These are phyloP conservation scores for Pleuronectes platessa DNA, from an alignment of 2,113 vertebrate genomes.

Conservation along the genomic window DNA sequence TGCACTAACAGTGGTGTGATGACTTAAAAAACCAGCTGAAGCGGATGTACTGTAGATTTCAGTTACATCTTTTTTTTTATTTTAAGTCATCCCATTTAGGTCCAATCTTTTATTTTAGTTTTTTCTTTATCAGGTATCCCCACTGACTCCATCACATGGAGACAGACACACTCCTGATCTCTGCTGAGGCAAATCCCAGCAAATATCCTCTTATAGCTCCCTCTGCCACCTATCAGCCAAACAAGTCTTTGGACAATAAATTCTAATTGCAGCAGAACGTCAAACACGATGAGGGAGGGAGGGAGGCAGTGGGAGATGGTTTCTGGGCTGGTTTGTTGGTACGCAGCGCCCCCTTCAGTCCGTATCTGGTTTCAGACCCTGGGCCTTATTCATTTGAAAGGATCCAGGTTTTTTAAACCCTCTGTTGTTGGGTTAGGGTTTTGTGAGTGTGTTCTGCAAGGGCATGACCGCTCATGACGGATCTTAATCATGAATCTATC, in stretches of 20 bases:
- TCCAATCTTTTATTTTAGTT: too few species aligned
- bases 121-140: neutral
- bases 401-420: constrained; percentile 20
- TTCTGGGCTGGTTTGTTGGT: constrained; percentile 61
- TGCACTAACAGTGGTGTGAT: neutral
- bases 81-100: too few species aligned
- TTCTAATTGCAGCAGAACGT: constrained; percentile 77
- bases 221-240: constrained; percentile 60
- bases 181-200: constrained; percentile 45
- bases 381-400: constrained; percentile 3
- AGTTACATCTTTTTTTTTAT: neutral
- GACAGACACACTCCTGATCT: constrained; percentile 17
- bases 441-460: neutral
- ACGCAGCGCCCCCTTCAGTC: constrained; percentile 71
- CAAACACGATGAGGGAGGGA: constrained; percentile 58
- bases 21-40: constrained; percentile 2
- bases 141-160: constrained; percentile 8
- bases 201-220: constrained; percentile 68
- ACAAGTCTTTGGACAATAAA: constrained; percentile 77
- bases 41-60: neutral
- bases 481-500: neutral
- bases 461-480: neutral
- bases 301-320: constrained; percentile 16
- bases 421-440: neutral
- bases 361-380: neutral